phyloP scores from a whole-genome alignment of 2,113 vertebrate species.

The Monopterus albus region DNA sequence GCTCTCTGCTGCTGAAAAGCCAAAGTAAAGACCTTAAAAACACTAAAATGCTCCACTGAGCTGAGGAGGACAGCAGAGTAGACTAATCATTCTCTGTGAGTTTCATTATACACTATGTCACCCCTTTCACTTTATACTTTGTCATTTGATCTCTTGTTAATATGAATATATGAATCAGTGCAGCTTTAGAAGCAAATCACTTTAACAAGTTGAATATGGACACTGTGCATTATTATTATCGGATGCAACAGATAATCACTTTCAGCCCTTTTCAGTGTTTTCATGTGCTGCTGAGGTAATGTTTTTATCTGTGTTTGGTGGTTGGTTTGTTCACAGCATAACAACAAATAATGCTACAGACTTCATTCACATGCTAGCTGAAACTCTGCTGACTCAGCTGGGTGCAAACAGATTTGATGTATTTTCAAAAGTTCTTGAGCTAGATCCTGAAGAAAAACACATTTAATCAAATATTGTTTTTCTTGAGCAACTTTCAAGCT shows the following conservation, averaged over 20 bases:
- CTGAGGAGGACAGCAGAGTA: background rate
- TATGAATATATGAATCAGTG: background rate
- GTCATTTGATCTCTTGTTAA: slow-evolving; percentile 1
- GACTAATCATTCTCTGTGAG: background rate
- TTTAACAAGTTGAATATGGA: slow-evolving; percentile 1
- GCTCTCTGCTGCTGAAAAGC: background rate
- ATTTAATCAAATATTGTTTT: too few relatives aligned
- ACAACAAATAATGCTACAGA: too few relatives aligned
- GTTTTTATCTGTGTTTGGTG: too few relatives aligned
- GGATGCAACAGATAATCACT: background rate
- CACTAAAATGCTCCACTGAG: background rate
- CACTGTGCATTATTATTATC: slow-evolving; percentile 2
- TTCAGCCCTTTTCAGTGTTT: background rate
- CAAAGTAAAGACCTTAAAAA: background rate
- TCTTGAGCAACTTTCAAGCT: too few relatives aligned
- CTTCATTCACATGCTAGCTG: too few relatives aligned
- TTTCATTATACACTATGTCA: background rate
- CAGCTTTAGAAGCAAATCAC: background rate
- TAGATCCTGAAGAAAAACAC: too few relatives aligned
- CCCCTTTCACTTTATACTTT: background rate
- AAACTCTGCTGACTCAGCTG: too few relatives aligned
- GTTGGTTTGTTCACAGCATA: too few relatives aligned
- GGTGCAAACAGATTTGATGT: too few relatives aligned
- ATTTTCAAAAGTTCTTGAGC: too few relatives aligned
- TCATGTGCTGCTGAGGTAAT: background rate